Conservation (phyloP, 2,797 vertebrate genomes). For the Anguilla megastoma region DNA sequence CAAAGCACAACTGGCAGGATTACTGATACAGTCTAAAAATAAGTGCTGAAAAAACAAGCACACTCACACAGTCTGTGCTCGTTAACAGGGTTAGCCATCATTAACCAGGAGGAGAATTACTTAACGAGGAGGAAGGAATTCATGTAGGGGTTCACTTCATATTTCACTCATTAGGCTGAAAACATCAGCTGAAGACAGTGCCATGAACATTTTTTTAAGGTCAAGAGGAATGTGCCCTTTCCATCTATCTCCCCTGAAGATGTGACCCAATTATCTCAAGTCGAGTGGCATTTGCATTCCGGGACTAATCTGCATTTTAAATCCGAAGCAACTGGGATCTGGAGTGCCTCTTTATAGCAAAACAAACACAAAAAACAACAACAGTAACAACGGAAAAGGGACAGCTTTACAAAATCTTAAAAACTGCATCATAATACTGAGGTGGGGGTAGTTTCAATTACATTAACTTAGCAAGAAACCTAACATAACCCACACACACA, state of each 20-base stretch:
- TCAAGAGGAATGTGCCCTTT: conserved; percentile 41
- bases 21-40: neutral
- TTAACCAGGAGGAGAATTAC: conserved; percentile 8
- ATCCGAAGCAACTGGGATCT: conserved; percentile 25
- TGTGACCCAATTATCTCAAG: conserved; percentile 47
- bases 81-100: conserved; percentile 11
- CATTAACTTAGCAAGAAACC: conserved; percentile 49
- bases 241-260: conserved; percentile 38
- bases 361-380: neutral
- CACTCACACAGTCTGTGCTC: conserved; percentile 3
- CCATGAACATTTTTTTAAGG: conserved; percentile 33
- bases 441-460: conserved; percentile 44
- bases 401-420: conserved; percentile 23
- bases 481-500: neutral
- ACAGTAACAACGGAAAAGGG: conserved; percentile 33
- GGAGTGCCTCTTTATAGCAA: neutral
- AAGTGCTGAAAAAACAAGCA: neutral
- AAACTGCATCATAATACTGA: conserved; percentile 30
- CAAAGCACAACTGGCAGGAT: neutral
- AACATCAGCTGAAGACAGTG: conserved; percentile 17
- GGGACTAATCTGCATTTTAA: conserved; percentile 35
- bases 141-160: neutral
- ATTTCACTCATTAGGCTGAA: conserved; percentile 30
- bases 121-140: conserved; percentile 12
- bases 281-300: conserved; percentile 45